phyloP scores from a whole-genome alignment of 1,140 invertebrate species.

The Heliconius nattereri region DNA sequence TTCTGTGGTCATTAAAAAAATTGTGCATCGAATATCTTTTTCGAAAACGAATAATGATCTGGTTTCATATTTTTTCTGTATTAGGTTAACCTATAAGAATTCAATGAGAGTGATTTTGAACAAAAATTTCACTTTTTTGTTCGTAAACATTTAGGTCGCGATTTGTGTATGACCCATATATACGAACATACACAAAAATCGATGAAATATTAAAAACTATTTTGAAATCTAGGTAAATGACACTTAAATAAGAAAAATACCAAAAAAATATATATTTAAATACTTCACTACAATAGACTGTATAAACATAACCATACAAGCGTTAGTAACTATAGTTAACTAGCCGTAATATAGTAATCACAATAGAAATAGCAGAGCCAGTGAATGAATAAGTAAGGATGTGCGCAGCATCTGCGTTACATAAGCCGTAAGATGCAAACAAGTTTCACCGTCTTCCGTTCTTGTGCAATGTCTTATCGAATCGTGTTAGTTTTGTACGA shows the following conservation, averaged over 20 bases:
- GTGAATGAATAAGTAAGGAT: not conserved
- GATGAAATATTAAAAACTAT: not conserved
- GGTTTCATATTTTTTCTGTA: too few species aligned
- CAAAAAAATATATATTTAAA: too few species aligned
- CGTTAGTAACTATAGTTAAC: not conserved
- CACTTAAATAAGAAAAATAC: not conserved
- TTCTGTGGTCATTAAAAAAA: too few species aligned
- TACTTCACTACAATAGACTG: not conserved
- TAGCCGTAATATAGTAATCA: not conserved
- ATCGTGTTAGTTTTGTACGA: constrained; percentile 27
- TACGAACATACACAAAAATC: not conserved
- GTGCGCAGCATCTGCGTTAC: constrained; percentile 31
- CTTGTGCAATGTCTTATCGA: constrained; percentile 45
- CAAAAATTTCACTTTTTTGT: too few species aligned
- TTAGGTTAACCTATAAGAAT: too few species aligned
- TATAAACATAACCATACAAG: not conserved
- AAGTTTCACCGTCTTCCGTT: constrained; percentile 47
- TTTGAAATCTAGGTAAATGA: not conserved
- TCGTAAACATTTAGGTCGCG: too few species aligned
- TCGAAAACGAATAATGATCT: too few species aligned
- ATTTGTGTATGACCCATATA: too few species aligned
- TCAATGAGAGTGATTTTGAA: too few species aligned
- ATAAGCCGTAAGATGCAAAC: constrained; percentile 40
- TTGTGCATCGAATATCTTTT: too few species aligned
- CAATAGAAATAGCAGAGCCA: not conserved